Conservation (phyloP, 2,797 vertebrate species). For the Oreonectes daqikongensis region DNA sequence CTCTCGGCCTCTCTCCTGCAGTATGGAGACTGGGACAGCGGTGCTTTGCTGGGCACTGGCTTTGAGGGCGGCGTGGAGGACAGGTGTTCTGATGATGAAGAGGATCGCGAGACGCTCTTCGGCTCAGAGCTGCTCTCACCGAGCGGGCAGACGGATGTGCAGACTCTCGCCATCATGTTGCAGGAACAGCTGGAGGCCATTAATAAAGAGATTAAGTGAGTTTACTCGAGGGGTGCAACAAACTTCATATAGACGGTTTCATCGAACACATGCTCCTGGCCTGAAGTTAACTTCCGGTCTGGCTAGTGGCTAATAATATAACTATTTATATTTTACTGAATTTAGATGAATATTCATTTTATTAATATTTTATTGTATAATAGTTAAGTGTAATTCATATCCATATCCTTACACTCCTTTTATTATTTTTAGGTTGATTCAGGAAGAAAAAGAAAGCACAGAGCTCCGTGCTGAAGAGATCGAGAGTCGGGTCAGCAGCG, state of each 20-base stretch:
- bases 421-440: slow-evolving; percentile 77
- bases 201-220: slow-evolving; percentile 91
- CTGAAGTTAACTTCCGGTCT: too few species aligned
- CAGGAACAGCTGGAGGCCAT: slow-evolving; percentile 91
- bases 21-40: slow-evolving; percentile 84
- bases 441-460: slow-evolving; percentile 90
- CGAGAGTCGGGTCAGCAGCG: slow-evolving; percentile 86
- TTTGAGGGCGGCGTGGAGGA: slow-evolving; percentile 72
- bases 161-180: slow-evolving; percentile 89
- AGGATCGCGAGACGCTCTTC: slow-evolving; percentile 79
- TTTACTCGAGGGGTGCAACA: too few species aligned
- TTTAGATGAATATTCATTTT: too few species aligned
- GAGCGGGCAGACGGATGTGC: slow-evolving; percentile 86
- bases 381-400: too few species aligned
- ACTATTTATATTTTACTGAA: too few species aligned
- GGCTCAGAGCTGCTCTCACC: slow-evolving; percentile 84
- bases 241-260: too few species aligned
- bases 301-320: too few species aligned
- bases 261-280: too few species aligned
- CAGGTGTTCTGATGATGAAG: slow-evolving; percentile 78
- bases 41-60: slow-evolving; percentile 70
- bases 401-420: neutral
- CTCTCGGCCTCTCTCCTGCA: slow-evolving; percentile 41
- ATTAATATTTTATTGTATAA: too few species aligned
- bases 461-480: slow-evolving; percentile 88